These are phyloP conservation scores for Madoqua kirkii DNA, from an alignment of 2,113 vertebrate genomes.

Conservation along the genomic window DNA sequence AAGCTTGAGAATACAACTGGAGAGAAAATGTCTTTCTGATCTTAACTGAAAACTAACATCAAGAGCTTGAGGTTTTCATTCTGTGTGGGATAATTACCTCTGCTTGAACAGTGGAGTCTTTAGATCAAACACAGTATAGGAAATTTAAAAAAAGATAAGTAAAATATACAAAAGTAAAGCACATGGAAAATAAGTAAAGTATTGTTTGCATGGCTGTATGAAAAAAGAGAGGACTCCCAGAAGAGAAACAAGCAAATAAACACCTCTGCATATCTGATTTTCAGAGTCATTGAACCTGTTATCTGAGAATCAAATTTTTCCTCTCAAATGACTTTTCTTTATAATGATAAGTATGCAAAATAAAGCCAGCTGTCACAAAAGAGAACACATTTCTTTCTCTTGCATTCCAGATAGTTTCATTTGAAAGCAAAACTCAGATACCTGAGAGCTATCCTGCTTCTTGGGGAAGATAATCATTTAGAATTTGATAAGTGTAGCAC, in stretches of 20 bases:
- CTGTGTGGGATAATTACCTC: neutral
- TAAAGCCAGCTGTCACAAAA: neutral
- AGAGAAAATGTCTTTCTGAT: conserved; percentile 27
- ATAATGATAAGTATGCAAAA: conserved; percentile 14
- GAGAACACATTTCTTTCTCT: neutral
- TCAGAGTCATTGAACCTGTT: conserved; percentile 12
- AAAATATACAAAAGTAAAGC: neutral
- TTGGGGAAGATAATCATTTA: conserved; percentile 32
- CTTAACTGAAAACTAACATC: neutral
- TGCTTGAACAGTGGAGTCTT: neutral
- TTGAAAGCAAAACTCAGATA: neutral
- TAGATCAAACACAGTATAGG: neutral
- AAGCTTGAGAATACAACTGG: neutral
- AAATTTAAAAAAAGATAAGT: neutral
- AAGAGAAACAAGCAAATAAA: neutral
- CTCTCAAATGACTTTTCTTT: conserved; percentile 18
- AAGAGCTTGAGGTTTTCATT: neutral
- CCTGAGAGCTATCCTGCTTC: neutral
- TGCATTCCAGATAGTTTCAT: neutral
- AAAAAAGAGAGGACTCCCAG: neutral
- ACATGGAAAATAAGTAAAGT: neutral
- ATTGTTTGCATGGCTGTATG: neutral
- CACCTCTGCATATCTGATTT: neutral
- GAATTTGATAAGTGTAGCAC: neutral
- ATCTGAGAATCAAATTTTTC: conserved; percentile 4